Evolutionary conservation across 2,113 vertebrate genomes (phyloP).

Genomic region (Apodemus sylvaticus): DNA sequence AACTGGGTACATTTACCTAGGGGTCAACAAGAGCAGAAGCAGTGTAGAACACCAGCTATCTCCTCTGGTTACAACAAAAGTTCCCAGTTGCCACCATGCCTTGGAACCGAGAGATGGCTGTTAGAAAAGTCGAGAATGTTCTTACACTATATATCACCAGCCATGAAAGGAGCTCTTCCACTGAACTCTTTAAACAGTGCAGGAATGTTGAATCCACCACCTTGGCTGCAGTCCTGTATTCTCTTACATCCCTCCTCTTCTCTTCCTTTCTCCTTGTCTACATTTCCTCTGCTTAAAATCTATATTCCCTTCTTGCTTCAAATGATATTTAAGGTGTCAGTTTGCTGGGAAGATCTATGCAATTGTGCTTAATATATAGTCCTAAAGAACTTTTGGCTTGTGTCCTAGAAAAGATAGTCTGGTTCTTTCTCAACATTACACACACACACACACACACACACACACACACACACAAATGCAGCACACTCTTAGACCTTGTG

Average conservation of each 20-base stretch:
- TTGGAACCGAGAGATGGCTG: too few species aligned
- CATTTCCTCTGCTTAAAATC: not conserved
- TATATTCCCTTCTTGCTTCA: not conserved
- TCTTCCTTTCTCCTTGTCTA: not conserved
- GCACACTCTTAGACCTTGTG: not conserved
- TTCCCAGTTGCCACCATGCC: not conserved
- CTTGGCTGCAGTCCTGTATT: not conserved
- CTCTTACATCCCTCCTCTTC: not conserved
- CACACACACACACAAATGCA: not conserved
- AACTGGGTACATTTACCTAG: not conserved
- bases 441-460: not conserved
- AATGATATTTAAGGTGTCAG: not conserved
- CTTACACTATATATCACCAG: not conserved
- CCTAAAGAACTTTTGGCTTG: not conserved
- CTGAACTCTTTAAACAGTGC: not conserved
- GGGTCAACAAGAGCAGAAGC: too few species aligned
- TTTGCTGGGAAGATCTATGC: not conserved
- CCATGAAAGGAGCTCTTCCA: not conserved
- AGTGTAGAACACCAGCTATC: too few species aligned
- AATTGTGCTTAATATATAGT: not conserved
- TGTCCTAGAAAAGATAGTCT: not conserved
- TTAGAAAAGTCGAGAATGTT: not conserved
- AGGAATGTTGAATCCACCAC: not conserved
- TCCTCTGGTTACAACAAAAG: not conserved
- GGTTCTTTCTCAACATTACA: not conserved